Conservation (phyloP, 2,888 invertebrate species). For the Gymnocheta viridis region DNA sequence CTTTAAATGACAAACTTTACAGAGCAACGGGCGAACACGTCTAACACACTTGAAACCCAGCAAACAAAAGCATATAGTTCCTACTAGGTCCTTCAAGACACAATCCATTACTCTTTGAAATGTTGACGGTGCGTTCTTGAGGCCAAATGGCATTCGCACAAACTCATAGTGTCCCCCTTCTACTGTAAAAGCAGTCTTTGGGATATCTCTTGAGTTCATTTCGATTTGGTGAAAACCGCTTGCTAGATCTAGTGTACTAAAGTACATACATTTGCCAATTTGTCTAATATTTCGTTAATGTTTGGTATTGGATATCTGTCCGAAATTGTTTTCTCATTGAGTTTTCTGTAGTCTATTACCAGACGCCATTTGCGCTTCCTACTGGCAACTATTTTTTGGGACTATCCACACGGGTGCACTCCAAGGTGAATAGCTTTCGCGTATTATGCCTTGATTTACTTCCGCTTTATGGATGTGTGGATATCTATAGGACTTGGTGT, state of each 20-base stretch:
- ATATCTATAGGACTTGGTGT: conserved; percentile 25
- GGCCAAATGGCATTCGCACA: no score
- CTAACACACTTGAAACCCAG: no score
- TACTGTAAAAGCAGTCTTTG: no score
- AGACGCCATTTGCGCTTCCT: conserved; percentile 47
- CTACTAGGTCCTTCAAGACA: not conserved
- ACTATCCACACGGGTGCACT: conserved; percentile 42
- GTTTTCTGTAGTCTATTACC: conserved; percentile 31
- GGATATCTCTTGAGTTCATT: no score
- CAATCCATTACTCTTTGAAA: not conserved
- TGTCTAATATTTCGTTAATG: conserved; percentile 6
- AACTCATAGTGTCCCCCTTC: no score
- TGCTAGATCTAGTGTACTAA: not conserved
- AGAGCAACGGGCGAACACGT: no score
- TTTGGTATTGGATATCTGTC: no score
- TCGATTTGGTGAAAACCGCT: no score
- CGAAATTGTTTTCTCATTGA: conserved; percentile 23
- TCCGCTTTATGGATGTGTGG: conserved; percentile 9
- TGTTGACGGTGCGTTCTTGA: not conserved
- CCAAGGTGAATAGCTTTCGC: conserved; percentile 51
- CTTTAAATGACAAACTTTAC: no score
- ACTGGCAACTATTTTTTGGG: conserved; percentile 43
- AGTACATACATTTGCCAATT: conserved; percentile 6
- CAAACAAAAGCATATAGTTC: no score
- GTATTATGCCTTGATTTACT: conserved; percentile 41